Percentiles rank a stretch among this genome's conserved stretches.
These are phyloP conservation scores for Parazoanthus swiftii DNA, from an alignment of 92 coral and sea anemone genomes.

Conservation along the genomic window DNA sequence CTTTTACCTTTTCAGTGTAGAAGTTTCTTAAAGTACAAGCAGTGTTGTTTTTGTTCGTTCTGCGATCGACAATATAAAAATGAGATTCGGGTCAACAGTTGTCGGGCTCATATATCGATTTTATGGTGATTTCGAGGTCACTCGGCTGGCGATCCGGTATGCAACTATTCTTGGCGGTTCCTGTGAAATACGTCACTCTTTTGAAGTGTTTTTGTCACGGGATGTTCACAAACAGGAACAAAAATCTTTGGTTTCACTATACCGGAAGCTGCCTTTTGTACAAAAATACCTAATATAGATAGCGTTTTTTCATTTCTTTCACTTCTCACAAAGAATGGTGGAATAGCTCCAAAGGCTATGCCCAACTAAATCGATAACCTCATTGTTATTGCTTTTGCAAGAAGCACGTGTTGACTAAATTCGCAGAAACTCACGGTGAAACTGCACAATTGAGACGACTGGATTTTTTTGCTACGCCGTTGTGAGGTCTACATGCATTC, in stretches of 20 bases:
- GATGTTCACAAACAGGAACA: background rate
- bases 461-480: too few relatives aligned
- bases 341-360: background rate
- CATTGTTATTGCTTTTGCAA: background rate
- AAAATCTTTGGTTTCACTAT: background rate
- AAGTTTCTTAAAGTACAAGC: background rate
- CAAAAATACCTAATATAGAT: background rate
- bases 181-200: background rate
- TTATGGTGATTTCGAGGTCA: background rate
- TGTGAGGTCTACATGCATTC: too few relatives aligned
- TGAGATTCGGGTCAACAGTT: background rate
- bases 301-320: background rate
- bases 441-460: too few relatives aligned
- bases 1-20: background rate
- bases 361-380: background rate
- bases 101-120: background rate
- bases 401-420: background rate
- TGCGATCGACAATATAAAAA: background rate
- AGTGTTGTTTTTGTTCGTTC: background rate
- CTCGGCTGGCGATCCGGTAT: background rate
- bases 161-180: background rate
- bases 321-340: background rate
- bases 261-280: background rate
- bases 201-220: background rate
- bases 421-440: background rate